phyloP scores from a whole-genome alignment of 2,113 vertebrate species.

The Phrynosoma platyrhinos region DNA sequence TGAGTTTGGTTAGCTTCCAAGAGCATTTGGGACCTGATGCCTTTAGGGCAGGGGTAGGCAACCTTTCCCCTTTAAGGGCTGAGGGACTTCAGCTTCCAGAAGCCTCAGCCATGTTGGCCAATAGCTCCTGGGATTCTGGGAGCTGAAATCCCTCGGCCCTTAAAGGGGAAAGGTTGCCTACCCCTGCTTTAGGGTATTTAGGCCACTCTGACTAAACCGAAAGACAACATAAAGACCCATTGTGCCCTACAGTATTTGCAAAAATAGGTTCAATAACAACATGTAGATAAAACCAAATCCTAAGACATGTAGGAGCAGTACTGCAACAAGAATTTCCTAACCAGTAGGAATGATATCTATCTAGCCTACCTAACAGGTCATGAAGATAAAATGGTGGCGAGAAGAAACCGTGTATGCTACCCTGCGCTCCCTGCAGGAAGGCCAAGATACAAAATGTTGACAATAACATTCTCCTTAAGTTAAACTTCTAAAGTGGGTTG shows the following conservation, averaged over 20 bases:
- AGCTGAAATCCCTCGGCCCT: too few relatives aligned
- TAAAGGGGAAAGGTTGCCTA: too few relatives aligned
- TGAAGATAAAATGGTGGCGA: background rate
- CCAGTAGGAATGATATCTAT: background rate
- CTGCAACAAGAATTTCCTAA: background rate
- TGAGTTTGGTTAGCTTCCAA: too few relatives aligned
- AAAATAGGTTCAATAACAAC: too few relatives aligned
- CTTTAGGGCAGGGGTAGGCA: too few relatives aligned
- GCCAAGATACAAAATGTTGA: background rate
- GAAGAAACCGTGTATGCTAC: background rate
- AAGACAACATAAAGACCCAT: background rate
- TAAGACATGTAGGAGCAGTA: background rate
- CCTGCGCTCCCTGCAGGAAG: background rate
- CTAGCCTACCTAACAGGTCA: background rate
- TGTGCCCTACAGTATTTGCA: background rate
- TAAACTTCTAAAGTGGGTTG: background rate
- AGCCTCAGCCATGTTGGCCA: too few relatives aligned
- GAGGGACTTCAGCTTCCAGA: too few relatives aligned
- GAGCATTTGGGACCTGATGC: too few relatives aligned
- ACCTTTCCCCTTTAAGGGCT: too few relatives aligned
- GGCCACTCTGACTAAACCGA: background rate
- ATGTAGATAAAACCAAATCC: background rate
- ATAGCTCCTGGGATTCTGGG: too few relatives aligned
- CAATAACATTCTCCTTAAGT: background rate
- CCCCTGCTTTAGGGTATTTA: too few relatives aligned